A percentile compares a stretch with the other conserved stretches of the same genome.
Evolutionary conservation across 92 coral and sea anemone species (phyloP).

Genomic region (Bergia puertoricense): DNA sequence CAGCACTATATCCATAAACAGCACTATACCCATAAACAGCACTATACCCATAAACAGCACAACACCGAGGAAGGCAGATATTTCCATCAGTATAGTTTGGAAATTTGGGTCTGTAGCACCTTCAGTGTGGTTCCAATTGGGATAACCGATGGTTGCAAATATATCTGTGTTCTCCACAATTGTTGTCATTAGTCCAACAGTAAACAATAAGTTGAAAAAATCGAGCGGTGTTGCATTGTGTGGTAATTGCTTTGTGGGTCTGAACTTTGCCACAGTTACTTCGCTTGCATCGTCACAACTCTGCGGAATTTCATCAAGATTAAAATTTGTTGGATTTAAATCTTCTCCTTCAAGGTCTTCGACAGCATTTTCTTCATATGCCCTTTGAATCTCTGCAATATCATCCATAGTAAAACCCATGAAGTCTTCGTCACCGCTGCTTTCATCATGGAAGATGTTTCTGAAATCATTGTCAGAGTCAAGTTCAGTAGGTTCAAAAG

Average conservation of each 20-base stretch:
- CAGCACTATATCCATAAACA: too few relatives aligned
- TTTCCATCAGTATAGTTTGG: not conserved
- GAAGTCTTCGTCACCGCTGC: not conserved
- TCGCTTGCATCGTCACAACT: too few relatives aligned
- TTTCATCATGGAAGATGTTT: conserved; percentile 8
- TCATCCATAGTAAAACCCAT: conserved; percentile 5
- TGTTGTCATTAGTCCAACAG: not conserved
- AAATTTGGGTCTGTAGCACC: conserved; percentile 13
- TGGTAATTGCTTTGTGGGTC: conserved; percentile 10
- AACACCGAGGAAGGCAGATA: conserved; percentile 17
- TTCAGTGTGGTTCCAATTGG: not conserved
- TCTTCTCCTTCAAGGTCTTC: conserved; percentile 27
- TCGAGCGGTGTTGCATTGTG: conserved; percentile 25
- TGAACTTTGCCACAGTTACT: conserved; percentile 1
- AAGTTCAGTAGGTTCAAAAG: conserved; percentile 7
- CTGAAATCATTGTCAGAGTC: conserved; percentile 13
- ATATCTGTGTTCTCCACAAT: not conserved
- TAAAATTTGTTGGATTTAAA: not conserved
- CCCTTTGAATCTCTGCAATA: conserved; percentile 11
- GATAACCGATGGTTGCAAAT: conserved; percentile 7
- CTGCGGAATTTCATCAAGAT: too few relatives aligned
- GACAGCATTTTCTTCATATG: too few relatives aligned
- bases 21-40: too few relatives aligned
- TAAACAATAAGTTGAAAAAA: conserved; percentile 16
- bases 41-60: not conserved